These are phyloP conservation scores for Nipponacmea schrenckii DNA, from an alignment of 2,888 invertebrate genomes.

Conservation along the genomic window DNA sequence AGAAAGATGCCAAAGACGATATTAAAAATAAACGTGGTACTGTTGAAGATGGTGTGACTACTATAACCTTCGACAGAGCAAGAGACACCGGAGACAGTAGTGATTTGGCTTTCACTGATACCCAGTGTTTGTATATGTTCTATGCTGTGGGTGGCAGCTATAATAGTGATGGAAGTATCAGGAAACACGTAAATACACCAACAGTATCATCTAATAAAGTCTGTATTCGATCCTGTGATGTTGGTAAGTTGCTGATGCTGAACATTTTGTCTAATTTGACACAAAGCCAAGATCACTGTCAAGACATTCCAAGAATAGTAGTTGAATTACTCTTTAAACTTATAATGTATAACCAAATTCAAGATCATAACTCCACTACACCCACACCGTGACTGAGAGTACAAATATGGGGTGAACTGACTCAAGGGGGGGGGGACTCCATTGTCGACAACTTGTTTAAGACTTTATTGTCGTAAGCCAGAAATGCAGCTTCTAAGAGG, in stretches of 20 bases:
- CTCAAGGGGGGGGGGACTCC: too few species aligned
- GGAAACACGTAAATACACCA: conserved; percentile 23
- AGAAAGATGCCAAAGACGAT: conserved; percentile 32
- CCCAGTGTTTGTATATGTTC: conserved; percentile 60
- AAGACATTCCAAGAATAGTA: too few species aligned
- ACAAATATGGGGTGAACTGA: too few species aligned
- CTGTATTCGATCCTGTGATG: conserved; percentile 23
- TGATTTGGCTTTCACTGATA: conserved; percentile 30
- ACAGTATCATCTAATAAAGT: conserved; percentile 15
- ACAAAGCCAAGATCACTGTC: too few species aligned
- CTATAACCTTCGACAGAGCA: conserved; percentile 37
- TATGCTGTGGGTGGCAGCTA: conserved; percentile 39
- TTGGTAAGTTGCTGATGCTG: background rate
- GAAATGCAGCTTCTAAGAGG: too few species aligned
- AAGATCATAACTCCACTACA: too few species aligned
- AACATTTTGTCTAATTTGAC: too few species aligned
- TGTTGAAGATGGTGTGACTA: conserved; percentile 32
- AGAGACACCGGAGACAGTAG: conserved; percentile 32
- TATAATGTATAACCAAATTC: too few species aligned
- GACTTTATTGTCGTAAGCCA: too few species aligned
- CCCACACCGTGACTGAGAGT: too few species aligned
- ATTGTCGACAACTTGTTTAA: too few species aligned
- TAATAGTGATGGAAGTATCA: conserved; percentile 4
- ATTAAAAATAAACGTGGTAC: conserved; percentile 25
- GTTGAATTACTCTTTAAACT: too few species aligned